Evolutionary conservation across 2,797 vertebrate species (phyloP), one percentile per base, ranked within the genome.

Genomic region (Coregonus suidteri): DNA sequence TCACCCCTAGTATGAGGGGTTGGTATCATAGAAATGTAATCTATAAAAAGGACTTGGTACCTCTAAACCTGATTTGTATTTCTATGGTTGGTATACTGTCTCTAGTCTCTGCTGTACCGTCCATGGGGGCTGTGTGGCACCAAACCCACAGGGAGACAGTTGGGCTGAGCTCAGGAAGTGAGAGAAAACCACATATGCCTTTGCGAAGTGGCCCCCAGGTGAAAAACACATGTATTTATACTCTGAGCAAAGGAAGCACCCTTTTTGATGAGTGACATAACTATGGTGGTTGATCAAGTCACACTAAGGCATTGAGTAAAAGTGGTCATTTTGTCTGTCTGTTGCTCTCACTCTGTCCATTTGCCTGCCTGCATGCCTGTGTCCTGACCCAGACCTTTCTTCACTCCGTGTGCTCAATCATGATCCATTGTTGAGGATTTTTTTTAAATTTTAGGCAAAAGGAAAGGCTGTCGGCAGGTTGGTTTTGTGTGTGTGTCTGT

Each of bases 341-440:
- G 18, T 47, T 9, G n/a, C 6, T n/a, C 41, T 3, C 9, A 47
- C 41, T 47, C 9, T 31, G 64, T 66, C 31, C 25, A 4, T 47
- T n/a, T 30, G 37, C 69, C 56, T n/a, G 25, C 41, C 73, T 75
- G 59, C 53, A 5, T 31, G 54, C 80, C 78, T 80, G 30, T 71
- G 68, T 34, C 31, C 37, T 37, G 59, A 59, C 7, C 15, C 54
- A 56, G 37, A 34, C 41, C 18, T 66, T 31, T 15, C 66, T 75
- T 64, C n/a, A 30, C 4, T 30, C 30, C 65, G 47, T 66, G 15
- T 11, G 15, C 37, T 37, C 59, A 35, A 67, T 54, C 51, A 51
- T 66, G 30, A 51, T 62, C n/a, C 25, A 76, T 37, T 16, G 11
- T 56, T 20, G 64, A 68, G 65, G 47, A 25, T 25, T 25, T 25